Evolutionary conservation across 1,140 invertebrate species (phyloP).

Genomic region (Aplysia californica): DNA sequence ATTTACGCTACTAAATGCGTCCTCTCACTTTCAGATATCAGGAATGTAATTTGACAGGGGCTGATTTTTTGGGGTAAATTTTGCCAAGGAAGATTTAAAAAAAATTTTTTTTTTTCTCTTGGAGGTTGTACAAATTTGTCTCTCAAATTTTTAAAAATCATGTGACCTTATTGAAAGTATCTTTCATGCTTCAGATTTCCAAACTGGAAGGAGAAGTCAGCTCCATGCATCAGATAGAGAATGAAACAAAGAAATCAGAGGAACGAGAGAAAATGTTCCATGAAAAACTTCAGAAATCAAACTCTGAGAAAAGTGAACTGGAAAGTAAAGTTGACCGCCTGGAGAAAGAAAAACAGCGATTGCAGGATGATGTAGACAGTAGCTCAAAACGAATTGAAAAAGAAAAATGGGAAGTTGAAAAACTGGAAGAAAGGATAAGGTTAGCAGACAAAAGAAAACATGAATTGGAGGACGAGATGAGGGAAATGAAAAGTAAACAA

Average conservation of each 20-base stretch:
- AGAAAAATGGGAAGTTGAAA: background rate
- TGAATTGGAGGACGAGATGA: background rate
- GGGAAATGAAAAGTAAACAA: background rate
- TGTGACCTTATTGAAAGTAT: no score
- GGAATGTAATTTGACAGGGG: no score
- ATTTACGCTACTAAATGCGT: no score
- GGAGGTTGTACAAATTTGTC: no score
- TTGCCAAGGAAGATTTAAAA: no score
- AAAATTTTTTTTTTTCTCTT: no score
- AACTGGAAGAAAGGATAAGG: conserved; percentile 15
- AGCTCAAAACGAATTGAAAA: background rate
- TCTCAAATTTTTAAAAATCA: no score
- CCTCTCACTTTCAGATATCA: no score
- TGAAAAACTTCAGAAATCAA: background rate
- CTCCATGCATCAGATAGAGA: background rate
- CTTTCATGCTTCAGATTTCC: conserved; percentile 2
- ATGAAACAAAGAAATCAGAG: background rate
- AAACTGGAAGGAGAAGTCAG: conserved; percentile 1
- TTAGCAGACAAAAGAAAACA: conserved; percentile 2
- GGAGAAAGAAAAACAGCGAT: background rate
- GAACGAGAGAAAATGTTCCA: background rate
- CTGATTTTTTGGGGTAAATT: no score
- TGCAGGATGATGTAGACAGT: background rate
- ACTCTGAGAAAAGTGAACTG: background rate
- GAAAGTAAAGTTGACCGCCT: background rate